A percentile compares a stretch with the other conserved stretches of the same genome.
Evolutionary conservation across 2,797 vertebrate genomes (phyloP).

Genomic region (Pitangus sulphuratus): DNA sequence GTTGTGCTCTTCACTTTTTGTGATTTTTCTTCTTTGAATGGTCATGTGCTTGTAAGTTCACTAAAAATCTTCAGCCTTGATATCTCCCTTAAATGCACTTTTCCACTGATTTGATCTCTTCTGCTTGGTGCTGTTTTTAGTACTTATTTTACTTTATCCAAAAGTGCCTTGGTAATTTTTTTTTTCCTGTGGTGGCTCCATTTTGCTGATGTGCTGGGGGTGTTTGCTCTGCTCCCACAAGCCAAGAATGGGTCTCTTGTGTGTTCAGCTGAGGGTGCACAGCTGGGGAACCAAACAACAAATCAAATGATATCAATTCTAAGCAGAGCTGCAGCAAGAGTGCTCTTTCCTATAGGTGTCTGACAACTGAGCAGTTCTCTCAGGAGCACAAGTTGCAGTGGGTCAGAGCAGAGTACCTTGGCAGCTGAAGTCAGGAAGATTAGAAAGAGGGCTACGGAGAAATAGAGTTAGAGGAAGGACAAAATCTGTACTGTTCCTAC

Average conservation of each 20-base stretch:
- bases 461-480: not conserved
- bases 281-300: not conserved
- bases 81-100: not conserved
- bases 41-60: not conserved
- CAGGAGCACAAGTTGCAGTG: not conserved
- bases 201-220: not conserved
- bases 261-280: not conserved
- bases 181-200: not conserved
- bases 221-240: not conserved
- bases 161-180: not conserved
- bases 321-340: not conserved
- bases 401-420: not conserved
- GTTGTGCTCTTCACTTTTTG: not conserved
- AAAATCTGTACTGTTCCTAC: not conserved
- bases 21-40: not conserved
- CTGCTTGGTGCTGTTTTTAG: not conserved
- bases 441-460: not conserved
- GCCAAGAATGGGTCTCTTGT: not conserved
- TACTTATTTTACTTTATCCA: not conserved
- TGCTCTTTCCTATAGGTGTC: not conserved
- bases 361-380: not conserved
- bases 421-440: not conserved
- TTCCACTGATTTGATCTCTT: not conserved
- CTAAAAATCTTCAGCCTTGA: not conserved
- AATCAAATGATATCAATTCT: too few species aligned